Base-by-base conservation (phyloP, 2,113 vertebrate species). In the Hyaena hyaena region DNA sequence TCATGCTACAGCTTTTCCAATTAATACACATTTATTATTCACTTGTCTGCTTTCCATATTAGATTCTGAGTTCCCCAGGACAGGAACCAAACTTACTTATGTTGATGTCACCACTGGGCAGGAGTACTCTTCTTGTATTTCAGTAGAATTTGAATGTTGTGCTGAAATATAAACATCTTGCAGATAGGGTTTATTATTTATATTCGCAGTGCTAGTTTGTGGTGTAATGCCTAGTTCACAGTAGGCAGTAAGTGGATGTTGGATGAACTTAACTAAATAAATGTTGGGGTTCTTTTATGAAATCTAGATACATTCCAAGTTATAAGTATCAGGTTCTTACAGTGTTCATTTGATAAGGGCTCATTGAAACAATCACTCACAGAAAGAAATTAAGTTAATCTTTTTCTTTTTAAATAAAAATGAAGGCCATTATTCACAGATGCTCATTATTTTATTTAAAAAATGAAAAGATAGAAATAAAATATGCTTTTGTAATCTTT, bases 381-480 rank as follows among this genome's bases (percentile, higher is more conserved):
- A 83, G 6, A 94, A 89, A 95, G 17, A 84, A 82, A 0, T 48
- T 63, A 77, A 7, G 3, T 63, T 84, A 66, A 85, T 35, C 15
- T 53, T 93, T 94, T 86, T 88, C 0, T 63, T 93, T 48, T 80
- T 89, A 74, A 96, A 84, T 85, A 53, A n/a, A n/a, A 81, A 83
- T 96, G 26, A 45, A 87, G 95, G 90, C 65, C 2, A 39, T 76
- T 94, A 88, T 35, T 74, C 73, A 71, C 0, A 63, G 1, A 88
- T 86, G 66, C 65, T 26, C 39, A 74, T 86, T 33, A 93, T 91
- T 89, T 96, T 8, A 85, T 80, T 94, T 96, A 24, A 74, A 90
- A 84, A 94, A 71, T 80, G 88, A 24, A 65, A 95, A 87, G 12
- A n/a, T 87, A 16, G 26, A 97, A 95, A 88, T 81, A 84, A 96